These are phyloP conservation scores for Abramis brama DNA, from an alignment of 2,113 vertebrate genomes.

Conservation along the genomic window DNA sequence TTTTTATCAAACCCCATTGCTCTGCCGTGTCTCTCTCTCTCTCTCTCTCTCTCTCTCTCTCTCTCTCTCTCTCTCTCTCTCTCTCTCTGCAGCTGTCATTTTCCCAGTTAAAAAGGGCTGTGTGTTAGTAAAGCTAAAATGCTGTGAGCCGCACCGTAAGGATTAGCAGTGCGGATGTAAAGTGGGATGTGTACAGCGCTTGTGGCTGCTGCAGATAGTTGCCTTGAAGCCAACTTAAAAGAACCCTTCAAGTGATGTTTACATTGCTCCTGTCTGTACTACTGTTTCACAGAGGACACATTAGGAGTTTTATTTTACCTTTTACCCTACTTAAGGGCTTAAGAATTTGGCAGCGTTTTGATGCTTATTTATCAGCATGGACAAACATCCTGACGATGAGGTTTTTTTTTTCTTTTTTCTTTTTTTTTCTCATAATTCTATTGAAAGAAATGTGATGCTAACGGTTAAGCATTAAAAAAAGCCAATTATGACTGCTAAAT, in stretches of 20 bases:
- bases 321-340: not conserved
- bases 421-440: not conserved
- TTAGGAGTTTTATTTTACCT: not conserved
- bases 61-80: not conserved
- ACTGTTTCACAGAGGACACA: slow-evolving; percentile 13
- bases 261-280: slow-evolving; percentile 51
- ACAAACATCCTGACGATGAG: not conserved
- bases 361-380: not conserved
- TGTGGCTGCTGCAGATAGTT: slow-evolving; percentile 4
- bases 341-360: slow-evolving; percentile 21
- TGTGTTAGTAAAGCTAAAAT: slow-evolving; percentile 21
- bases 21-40: not conserved
- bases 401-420: not conserved
- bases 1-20: slow-evolving; percentile 9
- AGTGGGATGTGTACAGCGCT: slow-evolving; percentile 38
- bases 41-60: not conserved
- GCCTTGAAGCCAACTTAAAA: slow-evolving; percentile 54
- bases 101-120: slow-evolving; percentile 12
- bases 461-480: not conserved
- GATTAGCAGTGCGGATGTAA: slow-evolving; percentile 48
- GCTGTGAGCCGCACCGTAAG: slow-evolving; percentile 33
- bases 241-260: slow-evolving; percentile 60
- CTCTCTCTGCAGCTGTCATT: slow-evolving; percentile 10
- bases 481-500: not conserved
- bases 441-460: not conserved